Evolutionary conservation across 1,140 invertebrate species (phyloP).

Genomic region (Aphidius ervi): DNA sequence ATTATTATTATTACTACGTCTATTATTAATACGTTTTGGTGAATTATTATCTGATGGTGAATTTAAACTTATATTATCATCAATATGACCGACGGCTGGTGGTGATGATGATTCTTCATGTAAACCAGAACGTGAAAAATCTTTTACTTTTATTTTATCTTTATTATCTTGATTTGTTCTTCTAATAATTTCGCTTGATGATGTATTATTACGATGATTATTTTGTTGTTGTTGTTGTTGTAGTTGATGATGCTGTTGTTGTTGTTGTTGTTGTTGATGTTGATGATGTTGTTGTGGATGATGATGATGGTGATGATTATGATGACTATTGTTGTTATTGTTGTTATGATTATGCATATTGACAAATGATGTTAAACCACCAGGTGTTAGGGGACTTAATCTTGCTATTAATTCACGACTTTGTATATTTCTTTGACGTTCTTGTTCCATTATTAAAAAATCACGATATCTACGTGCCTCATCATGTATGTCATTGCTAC

Average conservation of each 20-base stretch:
- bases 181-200: background rate
- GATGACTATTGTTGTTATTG: constrained; percentile 23
- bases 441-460: constrained; percentile 41
- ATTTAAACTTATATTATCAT: constrained; percentile 19
- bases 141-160: constrained; percentile 44
- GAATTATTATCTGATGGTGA: constrained; percentile 7
- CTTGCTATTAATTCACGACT: constrained; percentile 43
- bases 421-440: constrained; percentile 36
- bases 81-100: constrained; percentile 33
- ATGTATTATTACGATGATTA: constrained; percentile 14
- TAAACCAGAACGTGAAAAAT: constrained; percentile 39
- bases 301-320: constrained; percentile 18
- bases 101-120: constrained; percentile 45
- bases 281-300: constrained; percentile 4
- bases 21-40: constrained; percentile 15
- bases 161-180: constrained; percentile 23
- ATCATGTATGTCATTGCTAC: constrained; percentile 30
- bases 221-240: constrained; percentile 20
- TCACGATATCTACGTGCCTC: constrained; percentile 43
- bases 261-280: constrained; percentile 4
- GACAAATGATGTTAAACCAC: constrained; percentile 23
- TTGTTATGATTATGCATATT: constrained; percentile 30
- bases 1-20: background rate
- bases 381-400: constrained; percentile 39
- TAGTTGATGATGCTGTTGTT: background rate